phyloP scores from a whole-genome alignment of 2,888 invertebrate species.

The Mimachlamys varia region DNA sequence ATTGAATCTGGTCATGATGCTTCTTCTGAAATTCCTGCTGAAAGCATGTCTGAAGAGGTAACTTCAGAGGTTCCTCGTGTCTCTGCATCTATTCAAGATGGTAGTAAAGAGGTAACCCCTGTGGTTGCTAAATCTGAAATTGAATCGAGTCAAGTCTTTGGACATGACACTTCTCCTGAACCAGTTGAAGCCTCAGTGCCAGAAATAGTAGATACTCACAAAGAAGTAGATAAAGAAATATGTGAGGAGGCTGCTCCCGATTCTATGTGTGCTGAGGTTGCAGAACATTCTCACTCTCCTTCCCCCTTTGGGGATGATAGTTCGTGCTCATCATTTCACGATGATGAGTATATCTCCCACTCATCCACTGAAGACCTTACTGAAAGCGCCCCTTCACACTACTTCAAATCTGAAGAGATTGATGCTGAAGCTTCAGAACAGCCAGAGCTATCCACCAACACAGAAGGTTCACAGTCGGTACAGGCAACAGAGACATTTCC shows the following conservation, averaged over 20 bases:
- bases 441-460: neutral
- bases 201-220: neutral
- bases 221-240: neutral
- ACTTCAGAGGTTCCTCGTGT: neutral
- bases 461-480: neutral
- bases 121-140: neutral
- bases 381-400: neutral
- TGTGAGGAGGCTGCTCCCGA: neutral
- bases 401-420: neutral
- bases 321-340: neutral
- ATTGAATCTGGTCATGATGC: neutral
- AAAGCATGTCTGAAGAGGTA: neutral
- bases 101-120: neutral
- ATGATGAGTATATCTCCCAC: neutral
- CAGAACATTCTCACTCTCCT: neutral
- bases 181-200: neutral
- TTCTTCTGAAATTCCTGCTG: neutral
- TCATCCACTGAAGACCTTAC: slow-evolving; percentile 10
- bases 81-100: neutral
- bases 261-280: neutral
- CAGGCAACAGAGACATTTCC: neutral
- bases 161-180: neutral
- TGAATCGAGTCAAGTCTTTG: neutral
- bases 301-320: neutral
- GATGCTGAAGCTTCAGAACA: neutral